Evolutionary conservation across 2,888 invertebrate species (phyloP), one percentile per base, ranked within the genome.

Genomic region (Clusia tigrina): DNA sequence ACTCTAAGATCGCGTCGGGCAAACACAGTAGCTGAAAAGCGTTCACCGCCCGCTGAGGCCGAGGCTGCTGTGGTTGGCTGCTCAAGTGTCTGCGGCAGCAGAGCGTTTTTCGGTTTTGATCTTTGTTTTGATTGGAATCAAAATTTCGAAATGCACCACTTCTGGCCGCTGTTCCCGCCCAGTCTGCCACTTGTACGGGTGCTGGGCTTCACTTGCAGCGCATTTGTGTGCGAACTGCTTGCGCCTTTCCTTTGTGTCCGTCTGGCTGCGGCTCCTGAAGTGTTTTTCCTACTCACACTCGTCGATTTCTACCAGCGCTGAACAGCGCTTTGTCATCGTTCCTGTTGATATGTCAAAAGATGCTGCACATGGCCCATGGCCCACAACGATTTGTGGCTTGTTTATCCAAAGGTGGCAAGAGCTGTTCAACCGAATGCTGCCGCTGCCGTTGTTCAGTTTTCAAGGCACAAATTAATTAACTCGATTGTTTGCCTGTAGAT

Each of bases 331-430:
- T 71, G 71, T 72, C 73, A 69, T 71, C 71, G 24, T 25, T 23
- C 68, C 73, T 77, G 74, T 74, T 74, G 74, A 74, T 77, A 74
- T 74, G 74, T 74, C 77, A 63, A 63, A 58, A 48, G 74, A 74
- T 66, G 71, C 66, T 66, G 71, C 66, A 67, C 65, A 64, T 63
- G 65, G 61, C 55, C 23, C 51, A n/a, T n/a, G n/a, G 24, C 54
- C 20, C 42, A 15, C 42, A 42, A 5, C 42, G 42, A 42, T 42
- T 3, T 15, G n/a, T 17, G 17, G 46, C 24, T 42, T 26, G 54
- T 22, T 17, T 32, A 2, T 24, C 6, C 53, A 69, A 69, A 72
- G 72, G 75, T 74, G 77, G 75, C 72, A 72, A 17, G 32, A 32
- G 46, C 46, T 46, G 18, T 18, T n/a, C n/a, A n/a, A n/a, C n/a